Evolutionary conservation across 1,140 invertebrate species (phyloP).

Genomic region (Dermatophagoides farinae): DNA sequence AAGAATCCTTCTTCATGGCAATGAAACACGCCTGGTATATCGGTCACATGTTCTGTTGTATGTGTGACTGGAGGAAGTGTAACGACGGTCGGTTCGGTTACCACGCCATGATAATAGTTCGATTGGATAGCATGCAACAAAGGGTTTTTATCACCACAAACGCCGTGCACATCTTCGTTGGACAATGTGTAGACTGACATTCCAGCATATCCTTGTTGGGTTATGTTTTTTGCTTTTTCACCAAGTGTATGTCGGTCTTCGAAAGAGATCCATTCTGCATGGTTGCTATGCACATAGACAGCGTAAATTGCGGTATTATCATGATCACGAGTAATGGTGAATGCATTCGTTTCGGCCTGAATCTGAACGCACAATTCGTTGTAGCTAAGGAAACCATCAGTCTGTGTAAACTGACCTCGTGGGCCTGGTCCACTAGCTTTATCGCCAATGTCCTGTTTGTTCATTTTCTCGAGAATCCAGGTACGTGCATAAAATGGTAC

Average conservation of each 20-base stretch:
- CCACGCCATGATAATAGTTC: not conserved
- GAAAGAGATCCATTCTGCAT: slow-evolving; percentile 10
- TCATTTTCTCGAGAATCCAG: not conserved
- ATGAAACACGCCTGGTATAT: not conserved
- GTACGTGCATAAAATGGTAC: slow-evolving; percentile 9
- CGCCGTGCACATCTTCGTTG: slow-evolving; percentile 9
- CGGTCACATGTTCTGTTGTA: not conserved
- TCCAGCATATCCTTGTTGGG: slow-evolving; percentile 5
- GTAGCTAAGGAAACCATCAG: slow-evolving; percentile 2
- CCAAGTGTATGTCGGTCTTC: slow-evolving; percentile 10
- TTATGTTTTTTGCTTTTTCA: slow-evolving; percentile 4
- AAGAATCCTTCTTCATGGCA: slow-evolving; percentile 5
- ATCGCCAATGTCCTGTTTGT: slow-evolving; percentile 1
- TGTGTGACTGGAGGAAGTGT: not conserved
- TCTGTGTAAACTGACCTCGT: slow-evolving; percentile 6
- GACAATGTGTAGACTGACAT: slow-evolving; percentile 11
- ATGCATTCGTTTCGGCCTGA: not conserved
- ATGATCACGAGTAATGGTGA: slow-evolving; percentile 1
- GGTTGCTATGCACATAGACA: not conserved
- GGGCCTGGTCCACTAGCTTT: not conserved
- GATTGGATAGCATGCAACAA: slow-evolving; percentile 3
- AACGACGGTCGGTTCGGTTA: not conserved
- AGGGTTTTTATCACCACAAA: slow-evolving; percentile 13
- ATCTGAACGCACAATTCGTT: slow-evolving; percentile 9
- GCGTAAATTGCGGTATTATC: slow-evolving; percentile 9